Percentiles rank a stretch among this genome's conserved stretches.
Evolutionary conservation across 2,888 invertebrate species (phyloP).

Genomic region (Dione vanillae): DNA sequence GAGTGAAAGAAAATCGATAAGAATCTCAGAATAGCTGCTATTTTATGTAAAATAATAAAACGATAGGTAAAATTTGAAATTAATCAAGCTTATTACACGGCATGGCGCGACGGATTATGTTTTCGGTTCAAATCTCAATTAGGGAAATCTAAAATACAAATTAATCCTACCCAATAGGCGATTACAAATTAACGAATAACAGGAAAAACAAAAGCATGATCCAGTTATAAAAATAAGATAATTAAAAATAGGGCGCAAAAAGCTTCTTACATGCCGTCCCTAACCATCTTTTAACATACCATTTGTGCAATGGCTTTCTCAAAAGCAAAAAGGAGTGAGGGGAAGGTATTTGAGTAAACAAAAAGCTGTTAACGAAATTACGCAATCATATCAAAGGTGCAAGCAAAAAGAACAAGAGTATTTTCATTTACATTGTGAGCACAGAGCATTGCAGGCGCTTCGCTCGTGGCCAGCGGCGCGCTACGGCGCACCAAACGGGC

Average conservation of each 20-base stretch:
- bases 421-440: slow-evolving; percentile 29
- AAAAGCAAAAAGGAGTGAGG: background rate
- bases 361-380: slow-evolving; percentile 29
- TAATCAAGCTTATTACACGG: too few species aligned
- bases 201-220: too few species aligned
- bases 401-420: slow-evolving; percentile 29
- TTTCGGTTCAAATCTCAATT: background rate
- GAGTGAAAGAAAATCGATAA: background rate
- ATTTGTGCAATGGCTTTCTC: background rate
- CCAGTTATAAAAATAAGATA: background rate
- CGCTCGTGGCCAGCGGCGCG: slow-evolving; percentile 15
- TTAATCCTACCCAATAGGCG: too few species aligned
- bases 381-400: slow-evolving; percentile 27
- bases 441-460: slow-evolving; percentile 11
- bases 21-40: background rate
- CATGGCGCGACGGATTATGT: background rate
- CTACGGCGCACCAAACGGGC: slow-evolving; percentile 20
- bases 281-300: background rate
- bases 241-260: background rate
- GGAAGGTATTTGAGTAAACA: slow-evolving; percentile 3
- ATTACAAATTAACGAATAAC: too few species aligned
- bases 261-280: background rate
- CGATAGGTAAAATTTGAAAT: too few species aligned
- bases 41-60: background rate
- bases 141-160: background rate